Evolutionary conservation across 2,797 vertebrate genomes (phyloP).

Genomic region (Betta splendens): DNA sequence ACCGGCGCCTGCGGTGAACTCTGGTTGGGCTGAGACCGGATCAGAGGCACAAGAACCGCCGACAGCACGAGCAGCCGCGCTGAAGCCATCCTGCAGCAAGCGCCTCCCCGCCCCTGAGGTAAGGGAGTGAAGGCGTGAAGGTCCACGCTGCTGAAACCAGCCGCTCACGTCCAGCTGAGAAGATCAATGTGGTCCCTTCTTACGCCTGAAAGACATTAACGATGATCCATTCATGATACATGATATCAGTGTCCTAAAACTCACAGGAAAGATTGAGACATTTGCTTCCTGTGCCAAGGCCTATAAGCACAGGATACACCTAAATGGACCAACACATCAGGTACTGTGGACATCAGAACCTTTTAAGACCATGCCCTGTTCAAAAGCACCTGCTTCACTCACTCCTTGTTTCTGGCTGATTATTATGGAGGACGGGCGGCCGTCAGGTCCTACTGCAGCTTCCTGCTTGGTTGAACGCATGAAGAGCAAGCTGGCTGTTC

Average conservation of each 20-base stretch:
- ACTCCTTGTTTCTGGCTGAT: neutral
- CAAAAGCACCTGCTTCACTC: neutral
- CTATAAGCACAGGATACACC: neutral
- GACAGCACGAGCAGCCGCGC: conserved; percentile 54
- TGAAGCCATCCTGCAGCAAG: conserved; percentile 51
- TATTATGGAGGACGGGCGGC: neutral
- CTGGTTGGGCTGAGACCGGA: conserved; percentile 42
- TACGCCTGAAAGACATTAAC: conserved; percentile 55
- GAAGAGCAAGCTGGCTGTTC: neutral
- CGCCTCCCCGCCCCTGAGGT: conserved; percentile 11
- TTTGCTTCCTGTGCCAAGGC: too few relatives aligned
- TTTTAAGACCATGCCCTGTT: neutral
- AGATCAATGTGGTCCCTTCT: conserved; percentile 15
- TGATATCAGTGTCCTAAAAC: neutral
- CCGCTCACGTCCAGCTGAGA: conserved; percentile 23
- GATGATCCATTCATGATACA: conserved; percentile 6
- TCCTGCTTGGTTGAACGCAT: neutral
- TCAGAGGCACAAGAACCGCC: conserved; percentile 45
- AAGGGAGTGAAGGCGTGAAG: conserved; percentile 12
- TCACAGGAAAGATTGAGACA: neutral
- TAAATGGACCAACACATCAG: neutral
- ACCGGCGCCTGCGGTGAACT: conserved; percentile 43
- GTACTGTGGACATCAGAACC: neutral
- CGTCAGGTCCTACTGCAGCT: neutral
- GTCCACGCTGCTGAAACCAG: too few relatives aligned